Evolutionary conservation across 2,797 vertebrate species (phyloP).

Genomic region (Gymnothorax reevesii): DNA sequence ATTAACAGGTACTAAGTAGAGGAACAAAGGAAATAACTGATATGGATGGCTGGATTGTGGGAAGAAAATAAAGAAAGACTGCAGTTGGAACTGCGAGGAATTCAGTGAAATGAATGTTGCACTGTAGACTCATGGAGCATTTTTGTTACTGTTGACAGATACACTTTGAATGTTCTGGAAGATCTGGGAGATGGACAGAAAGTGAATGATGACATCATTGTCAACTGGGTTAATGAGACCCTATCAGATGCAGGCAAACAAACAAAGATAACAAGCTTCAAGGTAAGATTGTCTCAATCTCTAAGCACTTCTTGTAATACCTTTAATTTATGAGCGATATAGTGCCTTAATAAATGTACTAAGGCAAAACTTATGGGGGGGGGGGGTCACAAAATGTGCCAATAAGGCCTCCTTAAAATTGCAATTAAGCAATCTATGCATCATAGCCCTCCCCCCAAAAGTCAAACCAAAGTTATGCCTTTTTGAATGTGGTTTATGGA

Average conservation of each 20-base stretch:
- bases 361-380: no score
- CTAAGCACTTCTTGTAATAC: neutral
- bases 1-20: no score
- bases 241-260: constrained; percentile 81
- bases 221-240: constrained; percentile 90
- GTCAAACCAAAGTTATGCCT: neutral
- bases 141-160: constrained; percentile 65
- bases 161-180: constrained; percentile 89
- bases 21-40: no score
- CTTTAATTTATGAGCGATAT: neutral
- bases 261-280: constrained; percentile 89
- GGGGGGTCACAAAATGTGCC: no score
- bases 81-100: neutral
- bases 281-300: constrained; percentile 66
- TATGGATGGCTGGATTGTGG: no score
- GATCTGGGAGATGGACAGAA: constrained; percentile 87
- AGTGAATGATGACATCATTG: constrained; percentile 89
- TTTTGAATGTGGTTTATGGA: neutral
- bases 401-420: no score
- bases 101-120: neutral
- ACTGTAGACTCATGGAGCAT: neutral
- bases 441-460: no score
- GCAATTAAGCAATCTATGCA: no score
- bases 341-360: neutral
- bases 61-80: no score